phyloP scores from a whole-genome alignment of 2,797 vertebrate genomes.

The Tenualosa thibaudeaui region DNA sequence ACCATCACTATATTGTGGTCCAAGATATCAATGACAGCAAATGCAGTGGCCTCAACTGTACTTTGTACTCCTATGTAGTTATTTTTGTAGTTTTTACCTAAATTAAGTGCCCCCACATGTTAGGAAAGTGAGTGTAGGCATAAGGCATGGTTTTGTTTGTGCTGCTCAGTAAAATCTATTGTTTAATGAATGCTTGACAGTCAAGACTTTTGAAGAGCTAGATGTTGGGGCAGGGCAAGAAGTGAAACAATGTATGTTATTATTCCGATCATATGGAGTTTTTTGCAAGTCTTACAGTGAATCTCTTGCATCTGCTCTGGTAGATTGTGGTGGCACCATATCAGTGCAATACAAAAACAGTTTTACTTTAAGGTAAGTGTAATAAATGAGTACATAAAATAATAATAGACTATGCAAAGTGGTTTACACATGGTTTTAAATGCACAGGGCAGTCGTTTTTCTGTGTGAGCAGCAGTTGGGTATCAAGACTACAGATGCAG shows the following conservation, averaged over 20 bases:
- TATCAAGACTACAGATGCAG: background rate
- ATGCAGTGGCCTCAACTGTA: background rate
- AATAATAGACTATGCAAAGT: background rate
- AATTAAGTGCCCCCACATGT: background rate
- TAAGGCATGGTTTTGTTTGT: background rate
- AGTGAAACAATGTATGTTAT: background rate
- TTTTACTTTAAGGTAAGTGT: background rate
- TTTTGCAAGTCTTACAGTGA: no score
- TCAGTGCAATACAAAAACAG: background rate
- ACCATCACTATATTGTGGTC: background rate
- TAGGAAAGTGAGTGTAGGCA: background rate
- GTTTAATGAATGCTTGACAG: no score
- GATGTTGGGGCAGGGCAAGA: no score
- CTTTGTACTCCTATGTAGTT: background rate
- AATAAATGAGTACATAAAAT: background rate
- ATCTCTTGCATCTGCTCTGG: background rate
- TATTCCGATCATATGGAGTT: background rate
- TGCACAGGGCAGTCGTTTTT: background rate
- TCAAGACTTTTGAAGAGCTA: no score
- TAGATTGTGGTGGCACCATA: background rate
- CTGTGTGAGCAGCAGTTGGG: slow-evolving; percentile 14
- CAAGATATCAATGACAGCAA: background rate
- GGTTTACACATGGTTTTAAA: background rate
- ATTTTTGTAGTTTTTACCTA: background rate
- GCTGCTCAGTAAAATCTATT: no score